A percentile compares a stretch with the other conserved stretches of the same genome.
Conservation (phyloP, 2,113 vertebrate species). For the Nothobranchius furzeri region DNA sequence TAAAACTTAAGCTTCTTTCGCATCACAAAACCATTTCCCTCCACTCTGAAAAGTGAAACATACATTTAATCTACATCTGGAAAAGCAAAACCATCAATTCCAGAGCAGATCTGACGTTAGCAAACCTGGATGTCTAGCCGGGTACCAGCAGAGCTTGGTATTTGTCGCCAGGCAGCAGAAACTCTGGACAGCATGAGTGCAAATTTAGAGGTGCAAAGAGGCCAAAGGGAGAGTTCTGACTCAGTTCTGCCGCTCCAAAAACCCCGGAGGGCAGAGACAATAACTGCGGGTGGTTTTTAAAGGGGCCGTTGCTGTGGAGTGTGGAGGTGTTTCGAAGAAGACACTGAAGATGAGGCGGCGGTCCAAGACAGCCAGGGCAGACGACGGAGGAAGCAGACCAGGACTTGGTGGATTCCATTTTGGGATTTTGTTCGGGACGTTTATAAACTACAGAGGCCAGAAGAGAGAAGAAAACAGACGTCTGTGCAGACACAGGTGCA, state of each 20-base stretch:
- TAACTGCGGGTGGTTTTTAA: slow-evolving; percentile 1
- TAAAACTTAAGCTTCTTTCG: slow-evolving; percentile 19
- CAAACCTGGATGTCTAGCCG: slow-evolving; percentile 54
- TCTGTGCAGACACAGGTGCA: slow-evolving; percentile 40
- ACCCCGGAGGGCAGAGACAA: slow-evolving; percentile 35
- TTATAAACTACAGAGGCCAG: slow-evolving; percentile 80
- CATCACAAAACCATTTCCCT: not conserved
- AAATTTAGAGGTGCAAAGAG: slow-evolving; percentile 44
- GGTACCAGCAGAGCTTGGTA: slow-evolving; percentile 73
- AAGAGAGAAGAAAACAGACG: slow-evolving; percentile 79
- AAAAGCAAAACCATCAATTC: slow-evolving; percentile 30
- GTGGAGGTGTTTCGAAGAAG: slow-evolving; percentile 71
- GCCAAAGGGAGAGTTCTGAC: slow-evolving; percentile 45
- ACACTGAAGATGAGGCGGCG: slow-evolving; percentile 68
- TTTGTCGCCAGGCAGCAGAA: slow-evolving; percentile 64
- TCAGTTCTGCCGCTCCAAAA: slow-evolving; percentile 33
- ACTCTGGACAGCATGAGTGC: slow-evolving; percentile 54
- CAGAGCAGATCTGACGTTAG: slow-evolving; percentile 27
- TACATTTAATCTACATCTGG: slow-evolving; percentile 24
- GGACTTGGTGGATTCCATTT: slow-evolving; percentile 27
- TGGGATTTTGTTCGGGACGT: slow-evolving; percentile 44
- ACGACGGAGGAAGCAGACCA: slow-evolving; percentile 53
- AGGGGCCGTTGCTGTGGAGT: not conserved
- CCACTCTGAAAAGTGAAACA: not conserved
- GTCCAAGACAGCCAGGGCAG: slow-evolving; percentile 68